Evolutionary conservation across 2,888 invertebrate genomes (phyloP), one percentile per base, ranked within the genome.

Genomic region (Neuroscelio doddi): DNA sequence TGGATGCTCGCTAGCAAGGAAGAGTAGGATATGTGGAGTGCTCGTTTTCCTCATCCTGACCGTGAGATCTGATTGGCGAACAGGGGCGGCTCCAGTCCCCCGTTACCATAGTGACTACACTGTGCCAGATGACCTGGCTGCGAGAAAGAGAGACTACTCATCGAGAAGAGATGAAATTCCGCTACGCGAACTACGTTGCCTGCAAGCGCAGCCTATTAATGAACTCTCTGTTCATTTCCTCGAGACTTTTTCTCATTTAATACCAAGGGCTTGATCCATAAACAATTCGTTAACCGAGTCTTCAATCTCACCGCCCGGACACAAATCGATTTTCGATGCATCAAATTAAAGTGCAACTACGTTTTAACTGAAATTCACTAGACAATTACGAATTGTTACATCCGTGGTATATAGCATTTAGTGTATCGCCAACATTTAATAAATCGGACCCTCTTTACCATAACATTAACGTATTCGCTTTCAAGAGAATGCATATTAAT

Each of bases 31-130:
- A 29, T 27, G 53, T 14, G 58, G 57, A 55, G 58, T 36, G 53
- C 75, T 76, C 79, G 75, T 79, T 78, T 78, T 77, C 75, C 74
- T 71, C 68, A 69, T 70, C 72, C 72, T 69, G 73, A 74, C 72
- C 74, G 69, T 81, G 86, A 83, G 88, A 87, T 87, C 88, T 87
- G 89, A 89, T 89, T 87, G 87, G 89, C 72, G 82, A 75, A 78
- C 78, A 76, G 83, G 83, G 84, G 85, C 83, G 82, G 83, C 81
- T 80, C 81, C 79, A 80, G 75, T 76, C 77, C 80, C 77, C 76
- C 69, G 89, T 89, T 87, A 85, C 88, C 83, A 85, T 88, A 86
- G 88, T 87, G 86, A 89, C 89, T 86, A 85, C 89, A n/a, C n/a
- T 86, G 85, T 71, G 76, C 76, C 64, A 53, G 75, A 75, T 77